Conservation (phyloP, 2,113 vertebrate species). For the Lepisosteus oculatus region DNA sequence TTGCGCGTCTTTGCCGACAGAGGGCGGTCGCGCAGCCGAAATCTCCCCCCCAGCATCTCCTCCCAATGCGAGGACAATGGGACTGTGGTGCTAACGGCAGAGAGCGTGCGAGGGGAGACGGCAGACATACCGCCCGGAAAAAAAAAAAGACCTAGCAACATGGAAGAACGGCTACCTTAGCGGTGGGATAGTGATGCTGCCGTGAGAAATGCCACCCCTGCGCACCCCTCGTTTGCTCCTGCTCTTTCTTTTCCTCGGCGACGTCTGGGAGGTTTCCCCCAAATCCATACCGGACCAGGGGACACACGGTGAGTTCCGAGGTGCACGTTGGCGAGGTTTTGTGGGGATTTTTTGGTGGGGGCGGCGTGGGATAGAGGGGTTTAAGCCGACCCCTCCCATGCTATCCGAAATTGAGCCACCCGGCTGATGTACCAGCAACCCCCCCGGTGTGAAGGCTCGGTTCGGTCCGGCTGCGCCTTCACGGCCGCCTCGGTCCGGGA, state of each 20-base stretch:
- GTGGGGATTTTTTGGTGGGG: conserved; percentile 1
- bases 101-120: conserved; percentile 26
- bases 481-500: background rate
- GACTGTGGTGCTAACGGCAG: conserved; percentile 11
- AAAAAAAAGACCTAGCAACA: conserved; percentile 21
- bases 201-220: conserved; percentile 37
- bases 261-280: conserved; percentile 21
- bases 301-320: conserved; percentile 30
- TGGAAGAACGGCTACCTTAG: conserved; percentile 32
- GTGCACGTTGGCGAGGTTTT: too few relatives aligned
- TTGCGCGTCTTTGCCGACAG: conserved; percentile 11
- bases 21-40: conserved; percentile 11
- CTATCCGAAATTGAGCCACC: background rate
- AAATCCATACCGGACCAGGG: conserved; percentile 31
- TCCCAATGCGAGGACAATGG: conserved; percentile 28
- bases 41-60: conserved; percentile 13
- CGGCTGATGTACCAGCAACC: too few relatives aligned
- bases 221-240: conserved; percentile 23
- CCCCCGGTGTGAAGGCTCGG: too few relatives aligned
- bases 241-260: conserved; percentile 27
- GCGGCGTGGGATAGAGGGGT: background rate
- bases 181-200: conserved; percentile 33
- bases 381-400: background rate
- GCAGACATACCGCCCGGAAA: conserved; percentile 27
- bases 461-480: background rate